phyloP scores from a whole-genome alignment of 2,888 invertebrate genomes.

The Pristionchus japonicus region DNA sequence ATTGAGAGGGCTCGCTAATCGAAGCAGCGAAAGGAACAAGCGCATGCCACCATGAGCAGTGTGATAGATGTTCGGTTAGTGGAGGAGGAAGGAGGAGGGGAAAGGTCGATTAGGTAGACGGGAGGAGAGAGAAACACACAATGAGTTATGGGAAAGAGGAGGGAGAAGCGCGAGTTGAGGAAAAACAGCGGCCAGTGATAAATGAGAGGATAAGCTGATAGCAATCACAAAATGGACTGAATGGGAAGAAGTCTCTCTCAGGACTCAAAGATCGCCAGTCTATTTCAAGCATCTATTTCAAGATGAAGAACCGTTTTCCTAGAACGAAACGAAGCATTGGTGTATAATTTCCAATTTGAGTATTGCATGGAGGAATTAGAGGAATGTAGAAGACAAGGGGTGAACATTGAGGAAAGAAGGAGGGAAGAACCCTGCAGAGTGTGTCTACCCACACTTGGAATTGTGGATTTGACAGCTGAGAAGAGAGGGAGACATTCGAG shows the following conservation, averaged over 20 bases:
- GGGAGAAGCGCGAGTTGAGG: not conserved
- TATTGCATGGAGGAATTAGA: not conserved
- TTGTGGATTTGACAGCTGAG: not conserved
- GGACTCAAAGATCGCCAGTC: not conserved
- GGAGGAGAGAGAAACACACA: not conserved
- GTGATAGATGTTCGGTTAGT: slow-evolving; percentile 34
- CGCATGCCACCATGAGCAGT: slow-evolving; percentile 28
- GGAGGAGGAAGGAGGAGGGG: not conserved
- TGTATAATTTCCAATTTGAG: slow-evolving; percentile 25
- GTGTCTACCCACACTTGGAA: not conserved
- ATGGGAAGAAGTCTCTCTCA: not conserved
- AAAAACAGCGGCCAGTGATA: not conserved
- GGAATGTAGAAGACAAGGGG: not conserved
- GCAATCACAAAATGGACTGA: not conserved
- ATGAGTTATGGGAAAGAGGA: slow-evolving; percentile 28
- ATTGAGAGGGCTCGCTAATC: no score
- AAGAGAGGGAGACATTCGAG: not conserved
- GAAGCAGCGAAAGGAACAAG: not conserved
- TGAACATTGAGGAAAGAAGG: not conserved
- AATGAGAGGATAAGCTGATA: not conserved
- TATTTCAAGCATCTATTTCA: no score
- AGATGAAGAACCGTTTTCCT: not conserved
- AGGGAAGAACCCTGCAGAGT: not conserved
- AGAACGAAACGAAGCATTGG: not conserved
- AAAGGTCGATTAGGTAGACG: slow-evolving; percentile 22